phyloP scores from a whole-genome alignment of 2,113 vertebrate genomes.

The Octodon degus region DNA sequence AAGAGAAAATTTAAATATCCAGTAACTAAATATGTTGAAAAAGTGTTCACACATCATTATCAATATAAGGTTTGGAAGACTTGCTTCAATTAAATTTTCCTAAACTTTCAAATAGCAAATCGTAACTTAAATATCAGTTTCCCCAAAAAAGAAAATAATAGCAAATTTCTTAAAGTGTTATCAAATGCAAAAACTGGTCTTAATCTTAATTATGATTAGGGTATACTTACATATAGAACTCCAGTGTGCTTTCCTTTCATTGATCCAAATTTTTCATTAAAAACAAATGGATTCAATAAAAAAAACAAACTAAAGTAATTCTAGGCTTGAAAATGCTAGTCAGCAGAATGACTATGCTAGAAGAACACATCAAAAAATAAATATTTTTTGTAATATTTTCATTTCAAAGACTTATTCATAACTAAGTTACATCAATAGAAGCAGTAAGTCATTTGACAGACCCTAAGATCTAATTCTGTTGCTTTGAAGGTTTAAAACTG shows the following conservation, averaged over 20 bases:
- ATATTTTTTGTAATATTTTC: conserved; percentile 9
- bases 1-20: conserved; percentile 31
- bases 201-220: conserved; percentile 17
- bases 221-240: background rate
- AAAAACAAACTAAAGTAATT: background rate
- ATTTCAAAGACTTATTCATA: conserved; percentile 30
- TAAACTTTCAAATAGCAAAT: conserved; percentile 24
- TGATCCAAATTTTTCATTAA: background rate
- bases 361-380: conserved; percentile 18
- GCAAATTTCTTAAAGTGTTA: background rate
- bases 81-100: background rate
- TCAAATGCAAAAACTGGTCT: background rate
- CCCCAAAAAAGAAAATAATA: background rate
- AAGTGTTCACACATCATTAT: background rate
- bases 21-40: conserved; percentile 34
- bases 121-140: conserved; percentile 13
- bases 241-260: background rate
- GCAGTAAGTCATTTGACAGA: background rate
- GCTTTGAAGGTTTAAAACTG: background rate
- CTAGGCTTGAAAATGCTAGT: background rate
- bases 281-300: conserved; percentile 5
- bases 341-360: background rate
- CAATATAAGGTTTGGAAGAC: background rate
- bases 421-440: conserved; percentile 2
- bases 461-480: background rate